phyloP scores from a whole-genome alignment of 2,888 invertebrate species.

The Chloroclysta siterata region DNA sequence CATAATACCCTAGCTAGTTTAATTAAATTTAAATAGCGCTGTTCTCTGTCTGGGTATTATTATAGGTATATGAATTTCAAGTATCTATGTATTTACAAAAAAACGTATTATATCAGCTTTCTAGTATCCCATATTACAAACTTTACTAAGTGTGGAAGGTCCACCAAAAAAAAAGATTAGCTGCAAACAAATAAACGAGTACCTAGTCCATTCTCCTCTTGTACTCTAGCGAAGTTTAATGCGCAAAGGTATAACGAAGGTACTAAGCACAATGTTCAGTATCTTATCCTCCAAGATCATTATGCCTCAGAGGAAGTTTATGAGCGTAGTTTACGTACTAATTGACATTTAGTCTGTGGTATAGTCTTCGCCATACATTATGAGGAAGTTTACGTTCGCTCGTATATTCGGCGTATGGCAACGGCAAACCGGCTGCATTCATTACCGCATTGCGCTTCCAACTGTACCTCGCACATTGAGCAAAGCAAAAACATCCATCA shows the following conservation, averaged over 20 bases:
- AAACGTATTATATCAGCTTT: too few species aligned
- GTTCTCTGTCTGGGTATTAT: too few species aligned
- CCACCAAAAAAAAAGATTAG: too few species aligned
- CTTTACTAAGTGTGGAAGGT: too few species aligned
- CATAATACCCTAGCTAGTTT: too few species aligned
- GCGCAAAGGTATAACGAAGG: slow-evolving; percentile 2
- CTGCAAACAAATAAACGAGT: background rate
- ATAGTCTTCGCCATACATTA: slow-evolving; percentile 22
- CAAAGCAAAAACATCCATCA: slow-evolving; percentile 25
- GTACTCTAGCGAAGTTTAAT: too few species aligned
- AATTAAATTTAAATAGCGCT: too few species aligned
- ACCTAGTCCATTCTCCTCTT: background rate
- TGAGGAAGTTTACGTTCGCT: slow-evolving; percentile 26
- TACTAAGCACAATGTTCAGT: slow-evolving; percentile 19
- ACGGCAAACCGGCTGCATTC: slow-evolving; percentile 51
- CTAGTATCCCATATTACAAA: too few species aligned
- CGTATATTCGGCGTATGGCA: slow-evolving; percentile 30
- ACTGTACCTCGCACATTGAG: slow-evolving; percentile 35
- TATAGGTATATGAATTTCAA: too few species aligned
- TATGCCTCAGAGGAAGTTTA: slow-evolving; percentile 27
- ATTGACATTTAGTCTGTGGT: slow-evolving; percentile 28
- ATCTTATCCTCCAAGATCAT: slow-evolving; percentile 29
- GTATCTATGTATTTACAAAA: too few species aligned
- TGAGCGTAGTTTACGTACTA: slow-evolving; percentile 26
- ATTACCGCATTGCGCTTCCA: slow-evolving; percentile 64